phyloP scores from a whole-genome alignment of 2,888 invertebrate species.

The Leptinotarsa juncta region DNA sequence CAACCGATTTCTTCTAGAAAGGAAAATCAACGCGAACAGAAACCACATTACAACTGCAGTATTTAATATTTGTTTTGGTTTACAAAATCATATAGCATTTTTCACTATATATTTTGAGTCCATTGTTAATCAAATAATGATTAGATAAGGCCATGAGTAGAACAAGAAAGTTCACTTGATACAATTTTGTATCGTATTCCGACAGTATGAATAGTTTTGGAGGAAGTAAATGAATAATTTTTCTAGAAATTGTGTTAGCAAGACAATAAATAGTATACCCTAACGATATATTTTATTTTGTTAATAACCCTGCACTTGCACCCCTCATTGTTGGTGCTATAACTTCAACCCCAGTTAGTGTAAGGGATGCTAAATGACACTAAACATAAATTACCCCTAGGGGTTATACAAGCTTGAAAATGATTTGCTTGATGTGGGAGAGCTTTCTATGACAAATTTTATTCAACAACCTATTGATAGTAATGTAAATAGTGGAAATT shows the following conservation, averaged over 20 bases:
- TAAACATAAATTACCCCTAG: constrained; percentile 55
- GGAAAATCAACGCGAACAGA: no score
- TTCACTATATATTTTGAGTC: no score
- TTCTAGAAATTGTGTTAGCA: background rate
- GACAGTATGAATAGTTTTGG: background rate
- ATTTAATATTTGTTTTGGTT: no score
- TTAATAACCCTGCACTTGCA: constrained; percentile 46
- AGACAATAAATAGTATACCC: background rate
- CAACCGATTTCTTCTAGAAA: no score
- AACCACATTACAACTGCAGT: no score
- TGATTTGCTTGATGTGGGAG: constrained; percentile 57
- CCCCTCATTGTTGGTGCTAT: constrained; percentile 52
- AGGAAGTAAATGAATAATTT: constrained; percentile 29
- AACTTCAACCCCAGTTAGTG: constrained; percentile 54
- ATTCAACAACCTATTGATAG: constrained; percentile 53
- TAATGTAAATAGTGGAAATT: constrained; percentile 48
- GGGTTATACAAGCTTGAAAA: constrained; percentile 59
- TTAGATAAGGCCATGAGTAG: no score
- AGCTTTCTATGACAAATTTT: constrained; percentile 58
- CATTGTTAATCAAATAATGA: no score
- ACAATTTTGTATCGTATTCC: no score
- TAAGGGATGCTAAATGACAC: constrained; percentile 55
- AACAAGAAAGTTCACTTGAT: no score
- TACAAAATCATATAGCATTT: no score
- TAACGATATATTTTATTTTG: constrained; percentile 43